These are phyloP conservation scores for Drosophila kuntzei DNA, from an alignment of 2,888 invertebrate genomes.

Conservation along the genomic window DNA sequence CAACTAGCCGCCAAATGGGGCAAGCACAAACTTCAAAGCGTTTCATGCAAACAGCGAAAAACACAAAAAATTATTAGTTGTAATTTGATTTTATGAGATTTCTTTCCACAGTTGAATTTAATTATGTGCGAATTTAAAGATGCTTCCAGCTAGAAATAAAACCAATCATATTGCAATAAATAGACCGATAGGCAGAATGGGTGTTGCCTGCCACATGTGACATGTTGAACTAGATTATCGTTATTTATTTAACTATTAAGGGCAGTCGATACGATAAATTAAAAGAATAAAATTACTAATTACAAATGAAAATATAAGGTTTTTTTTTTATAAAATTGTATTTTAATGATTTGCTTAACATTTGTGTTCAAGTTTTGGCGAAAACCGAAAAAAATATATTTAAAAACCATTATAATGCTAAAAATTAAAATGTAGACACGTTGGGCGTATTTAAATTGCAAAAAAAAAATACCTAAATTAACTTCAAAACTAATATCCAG, in stretches of 20 bases:
- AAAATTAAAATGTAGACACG: too few species aligned
- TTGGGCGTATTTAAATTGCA: too few species aligned
- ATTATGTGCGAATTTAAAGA: conserved; percentile 53
- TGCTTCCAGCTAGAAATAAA: conserved; percentile 5
- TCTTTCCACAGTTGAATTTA: conserved; percentile 44
- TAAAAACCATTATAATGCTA: too few species aligned
- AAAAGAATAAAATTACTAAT: too few species aligned
- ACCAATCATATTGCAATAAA: background rate
- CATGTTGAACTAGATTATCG: background rate
- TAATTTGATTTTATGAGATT: conserved; percentile 61
- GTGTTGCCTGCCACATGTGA: conserved; percentile 10
- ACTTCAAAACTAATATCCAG: background rate
- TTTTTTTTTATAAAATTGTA: too few species aligned
- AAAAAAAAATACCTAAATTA: too few species aligned
- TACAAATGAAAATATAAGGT: too few species aligned
- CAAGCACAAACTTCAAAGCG: conserved; percentile 43
- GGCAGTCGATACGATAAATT: background rate
- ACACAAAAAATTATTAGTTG: conserved; percentile 57
- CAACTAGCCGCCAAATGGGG: conserved; percentile 7
- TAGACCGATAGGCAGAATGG: background rate
- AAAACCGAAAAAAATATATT: too few species aligned
- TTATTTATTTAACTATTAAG: background rate
- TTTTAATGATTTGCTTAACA: too few species aligned
- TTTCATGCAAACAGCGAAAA: conserved; percentile 26
- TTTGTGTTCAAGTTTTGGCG: too few species aligned